Conservation (phyloP, 2,113 vertebrate species). For the Phodopus roborovskii region DNA sequence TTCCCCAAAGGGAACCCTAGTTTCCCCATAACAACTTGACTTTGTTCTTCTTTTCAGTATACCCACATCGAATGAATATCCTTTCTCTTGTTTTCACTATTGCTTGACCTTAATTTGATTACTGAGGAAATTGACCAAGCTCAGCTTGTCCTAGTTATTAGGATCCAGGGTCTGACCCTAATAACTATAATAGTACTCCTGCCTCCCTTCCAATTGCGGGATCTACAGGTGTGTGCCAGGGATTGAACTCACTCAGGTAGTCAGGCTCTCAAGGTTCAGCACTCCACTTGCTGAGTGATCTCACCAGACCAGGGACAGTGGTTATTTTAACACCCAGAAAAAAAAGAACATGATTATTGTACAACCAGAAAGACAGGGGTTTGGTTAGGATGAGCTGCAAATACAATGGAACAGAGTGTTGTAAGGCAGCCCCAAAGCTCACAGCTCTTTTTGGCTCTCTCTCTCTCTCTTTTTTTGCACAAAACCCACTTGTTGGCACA, state of each 20-base stretch:
- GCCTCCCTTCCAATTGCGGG: no score
- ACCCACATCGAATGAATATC: not conserved
- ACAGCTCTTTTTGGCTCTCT: not conserved
- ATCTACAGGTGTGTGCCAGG: not conserved
- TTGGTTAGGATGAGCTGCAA: slow-evolving; percentile 3
- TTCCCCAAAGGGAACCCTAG: not conserved
- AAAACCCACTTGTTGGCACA: not conserved
- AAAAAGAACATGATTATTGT: not conserved
- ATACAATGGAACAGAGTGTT: not conserved
- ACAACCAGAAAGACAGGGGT: not conserved
- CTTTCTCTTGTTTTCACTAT: not conserved
- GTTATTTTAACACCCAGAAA: not conserved
- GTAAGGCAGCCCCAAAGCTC: accelerated
- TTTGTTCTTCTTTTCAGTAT: not conserved
- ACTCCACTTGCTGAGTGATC: not conserved
- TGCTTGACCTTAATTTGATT: not conserved
- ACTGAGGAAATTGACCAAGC: not conserved
- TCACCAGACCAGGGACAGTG: not conserved
- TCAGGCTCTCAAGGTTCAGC: not conserved
- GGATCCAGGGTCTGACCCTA: not conserved
- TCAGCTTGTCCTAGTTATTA: not conserved
- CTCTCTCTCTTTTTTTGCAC: not conserved
- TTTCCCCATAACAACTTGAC: not conserved
- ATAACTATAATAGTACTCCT: not conserved
- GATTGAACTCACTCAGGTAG: not conserved